Percentiles rank a stretch among this genome's conserved stretches.
Evolutionary conservation across 1,140 invertebrate species (phyloP).

Genomic region (Trialeurodes vaporariorum): DNA sequence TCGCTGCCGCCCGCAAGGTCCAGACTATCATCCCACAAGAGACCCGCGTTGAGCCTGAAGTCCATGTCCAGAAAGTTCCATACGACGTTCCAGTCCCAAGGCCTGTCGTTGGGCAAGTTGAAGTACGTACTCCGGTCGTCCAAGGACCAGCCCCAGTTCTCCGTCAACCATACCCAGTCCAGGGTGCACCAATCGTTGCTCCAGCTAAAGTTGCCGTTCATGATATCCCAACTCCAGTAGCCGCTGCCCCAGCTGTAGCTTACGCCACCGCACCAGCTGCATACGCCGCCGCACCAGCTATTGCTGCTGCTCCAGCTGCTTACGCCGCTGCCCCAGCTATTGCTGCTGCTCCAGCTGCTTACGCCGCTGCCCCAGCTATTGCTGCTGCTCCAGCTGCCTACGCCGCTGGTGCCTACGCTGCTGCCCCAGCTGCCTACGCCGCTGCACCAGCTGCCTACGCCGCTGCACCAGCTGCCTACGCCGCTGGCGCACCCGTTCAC

Average conservation of each 20-base stretch:
- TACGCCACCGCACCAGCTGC: not conserved
- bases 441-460: too few relatives aligned
- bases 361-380: not conserved
- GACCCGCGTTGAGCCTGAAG: constrained; percentile 23
- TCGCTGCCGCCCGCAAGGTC: constrained; percentile 16
- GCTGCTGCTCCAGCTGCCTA: not conserved
- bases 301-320: not conserved
- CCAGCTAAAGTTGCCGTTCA: constrained; percentile 27
- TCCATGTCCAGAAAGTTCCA: constrained; percentile 20
- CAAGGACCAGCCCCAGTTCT: constrained; percentile 30
- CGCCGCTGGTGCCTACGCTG: too few relatives aligned
- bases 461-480: not conserved
- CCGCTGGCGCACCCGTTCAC: not conserved
- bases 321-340: too few relatives aligned
- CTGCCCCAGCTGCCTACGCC: not conserved
- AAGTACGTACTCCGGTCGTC: constrained; percentile 28
- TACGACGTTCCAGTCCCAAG: constrained; percentile 22
- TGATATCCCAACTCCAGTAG: not conserved
- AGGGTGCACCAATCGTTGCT: constrained; percentile 27
- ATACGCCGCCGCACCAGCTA: not conserved
- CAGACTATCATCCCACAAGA: constrained; percentile 21
- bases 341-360: not conserved
- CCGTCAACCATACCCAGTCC: not conserved
- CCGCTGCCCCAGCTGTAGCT: not conserved
- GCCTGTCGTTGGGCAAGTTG: constrained; percentile 23